A percentile compares a stretch with the other conserved stretches of the same genome.
Conservation (phyloP, 1,140 invertebrate species). For the Leptinotarsa texana region DNA sequence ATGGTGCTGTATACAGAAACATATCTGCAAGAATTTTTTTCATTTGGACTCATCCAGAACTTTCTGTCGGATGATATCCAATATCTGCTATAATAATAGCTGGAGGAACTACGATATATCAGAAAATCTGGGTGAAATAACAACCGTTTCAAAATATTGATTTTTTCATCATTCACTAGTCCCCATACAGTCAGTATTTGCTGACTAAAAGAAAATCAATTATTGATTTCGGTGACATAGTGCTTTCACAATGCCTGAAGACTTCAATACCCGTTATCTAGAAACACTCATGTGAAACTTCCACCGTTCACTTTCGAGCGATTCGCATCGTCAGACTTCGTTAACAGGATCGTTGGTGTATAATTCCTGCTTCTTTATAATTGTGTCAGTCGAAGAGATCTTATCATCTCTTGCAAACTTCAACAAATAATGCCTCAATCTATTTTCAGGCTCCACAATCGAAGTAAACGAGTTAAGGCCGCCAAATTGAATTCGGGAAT, state of each 20-base stretch:
- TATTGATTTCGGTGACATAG: background rate
- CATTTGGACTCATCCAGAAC: no score
- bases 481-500: conserved; percentile 18
- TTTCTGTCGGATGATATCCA: no score
- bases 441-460: conserved; percentile 12
- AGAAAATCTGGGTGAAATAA: no score
- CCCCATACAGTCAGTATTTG: no score
- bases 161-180: no score
- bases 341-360: conserved; percentile 18
- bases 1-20: no score
- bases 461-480: conserved; percentile 19
- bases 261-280: background rate
- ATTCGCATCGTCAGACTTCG: conserved; percentile 16
- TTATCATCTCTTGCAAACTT: conserved; percentile 20
- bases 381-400: conserved; percentile 2
- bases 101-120: no score
- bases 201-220: background rate
- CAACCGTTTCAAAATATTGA: no score
- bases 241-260: background rate
- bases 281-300: conserved; percentile 14
- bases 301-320: conserved; percentile 9
- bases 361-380: conserved; percentile 20
- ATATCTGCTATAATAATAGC: no score
- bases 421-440: conserved; percentile 15
- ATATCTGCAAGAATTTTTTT: no score